Conservation (phyloP, 2,797 vertebrate species). For the Thamnophis elegans region DNA sequence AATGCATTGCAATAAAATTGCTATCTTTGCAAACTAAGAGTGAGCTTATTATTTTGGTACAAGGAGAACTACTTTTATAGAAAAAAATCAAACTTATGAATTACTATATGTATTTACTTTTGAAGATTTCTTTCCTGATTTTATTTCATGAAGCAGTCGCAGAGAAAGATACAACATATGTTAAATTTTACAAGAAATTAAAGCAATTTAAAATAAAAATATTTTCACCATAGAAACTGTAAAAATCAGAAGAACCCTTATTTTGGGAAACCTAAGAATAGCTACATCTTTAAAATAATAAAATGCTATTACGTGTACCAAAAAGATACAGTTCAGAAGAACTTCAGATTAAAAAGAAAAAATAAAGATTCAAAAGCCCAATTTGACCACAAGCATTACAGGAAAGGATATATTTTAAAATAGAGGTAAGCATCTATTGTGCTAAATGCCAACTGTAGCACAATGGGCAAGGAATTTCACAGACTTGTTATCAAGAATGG, state of each 20-base stretch:
- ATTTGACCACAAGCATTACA: background rate
- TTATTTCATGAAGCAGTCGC: background rate
- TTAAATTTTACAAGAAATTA: background rate
- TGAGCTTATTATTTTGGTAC: background rate
- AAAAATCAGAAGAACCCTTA: background rate
- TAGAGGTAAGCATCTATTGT: background rate
- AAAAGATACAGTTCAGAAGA: background rate
- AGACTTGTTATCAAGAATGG: background rate
- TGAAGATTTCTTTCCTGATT: background rate
- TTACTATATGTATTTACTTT: background rate
- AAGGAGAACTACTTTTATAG: background rate
- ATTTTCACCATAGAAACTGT: background rate
- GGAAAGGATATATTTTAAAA: background rate
- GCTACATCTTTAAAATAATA: background rate
- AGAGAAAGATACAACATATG: background rate
- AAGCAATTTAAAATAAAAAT: background rate
- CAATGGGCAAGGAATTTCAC: background rate
- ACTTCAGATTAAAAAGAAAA: background rate
- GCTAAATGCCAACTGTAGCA: background rate
- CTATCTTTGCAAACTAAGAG: background rate
- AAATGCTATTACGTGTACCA: background rate
- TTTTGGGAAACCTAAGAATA: background rate
- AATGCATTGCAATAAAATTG: conserved; percentile 9
- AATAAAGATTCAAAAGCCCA: background rate
- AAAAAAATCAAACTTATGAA: background rate